Evolutionary conservation across 2,797 vertebrate species (phyloP).

Genomic region (Anolis apletophallus): DNA sequence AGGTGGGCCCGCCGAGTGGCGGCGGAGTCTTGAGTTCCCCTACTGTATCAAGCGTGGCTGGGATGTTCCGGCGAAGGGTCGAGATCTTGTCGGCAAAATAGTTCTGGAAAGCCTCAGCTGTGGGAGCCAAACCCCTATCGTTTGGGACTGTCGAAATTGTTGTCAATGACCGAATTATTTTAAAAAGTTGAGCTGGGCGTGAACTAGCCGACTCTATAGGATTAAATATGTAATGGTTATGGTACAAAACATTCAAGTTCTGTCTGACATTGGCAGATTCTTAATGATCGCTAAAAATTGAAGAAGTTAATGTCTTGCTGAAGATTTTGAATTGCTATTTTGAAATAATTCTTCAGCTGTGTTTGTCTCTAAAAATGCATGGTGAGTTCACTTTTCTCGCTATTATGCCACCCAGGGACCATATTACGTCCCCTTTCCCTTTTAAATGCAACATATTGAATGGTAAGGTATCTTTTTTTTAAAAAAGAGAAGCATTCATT

Average conservation of each 20-base stretch:
- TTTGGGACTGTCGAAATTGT: too few species aligned
- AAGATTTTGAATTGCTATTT: not conserved
- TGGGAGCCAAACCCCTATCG: too few species aligned
- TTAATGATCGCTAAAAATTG: not conserved
- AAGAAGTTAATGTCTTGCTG: not conserved
- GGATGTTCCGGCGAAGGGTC: too few species aligned
- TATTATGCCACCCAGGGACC: constrained; percentile 1
- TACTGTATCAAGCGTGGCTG: too few species aligned
- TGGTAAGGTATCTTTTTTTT: not conserved
- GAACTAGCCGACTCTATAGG: too few species aligned
- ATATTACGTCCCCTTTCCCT: not conserved
- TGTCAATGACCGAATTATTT: too few species aligned
- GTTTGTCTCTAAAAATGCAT: not conserved
- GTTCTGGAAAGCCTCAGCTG: too few species aligned
- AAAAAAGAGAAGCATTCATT: not conserved
- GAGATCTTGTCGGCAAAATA: too few species aligned
- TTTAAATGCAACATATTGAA: constrained; percentile 14
- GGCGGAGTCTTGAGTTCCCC: too few species aligned
- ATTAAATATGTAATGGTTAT: not conserved
- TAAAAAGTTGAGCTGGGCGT: too few species aligned
- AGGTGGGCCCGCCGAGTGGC: too few species aligned
- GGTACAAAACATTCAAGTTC: not conserved
- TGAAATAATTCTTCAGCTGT: not conserved
- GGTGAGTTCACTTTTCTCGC: not conserved
- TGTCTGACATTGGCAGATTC: not conserved